Evolutionary conservation across 1,140 invertebrate genomes (phyloP).

Genomic region (Radopholus similis): DNA sequence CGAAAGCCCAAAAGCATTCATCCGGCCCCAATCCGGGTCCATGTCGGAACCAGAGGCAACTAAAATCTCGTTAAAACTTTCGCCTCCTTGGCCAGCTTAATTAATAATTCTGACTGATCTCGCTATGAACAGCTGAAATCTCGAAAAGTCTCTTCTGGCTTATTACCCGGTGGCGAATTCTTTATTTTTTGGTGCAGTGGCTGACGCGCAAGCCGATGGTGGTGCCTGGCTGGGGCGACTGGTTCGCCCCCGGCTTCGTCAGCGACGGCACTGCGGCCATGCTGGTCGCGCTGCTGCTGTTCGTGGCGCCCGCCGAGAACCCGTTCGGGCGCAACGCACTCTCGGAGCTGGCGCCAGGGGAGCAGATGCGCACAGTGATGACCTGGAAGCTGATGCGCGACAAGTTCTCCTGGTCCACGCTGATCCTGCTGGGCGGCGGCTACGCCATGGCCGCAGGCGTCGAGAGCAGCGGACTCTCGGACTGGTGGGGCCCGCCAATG

Average conservation of each 20-base stretch:
- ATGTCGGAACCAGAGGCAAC: too few species aligned
- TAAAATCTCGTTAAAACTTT: too few species aligned
- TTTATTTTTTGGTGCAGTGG: conserved; percentile 64
- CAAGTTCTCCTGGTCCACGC: conserved; percentile 50
- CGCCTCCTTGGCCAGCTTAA: too few species aligned
- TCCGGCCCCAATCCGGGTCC: too few species aligned
- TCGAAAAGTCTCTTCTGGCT: too few species aligned
- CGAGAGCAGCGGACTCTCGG: conserved; percentile 35
- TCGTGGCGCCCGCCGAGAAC: conserved; percentile 48
- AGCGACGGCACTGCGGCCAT: conserved; percentile 49
- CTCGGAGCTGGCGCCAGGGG: neutral
- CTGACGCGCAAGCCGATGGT: conserved; percentile 81
- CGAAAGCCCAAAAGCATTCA: too few species aligned
- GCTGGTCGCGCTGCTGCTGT: conserved; percentile 37
- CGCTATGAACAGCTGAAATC: too few species aligned
- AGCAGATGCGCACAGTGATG: conserved; percentile 41
- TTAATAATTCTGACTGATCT: too few species aligned
- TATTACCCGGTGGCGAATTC: too few species aligned
- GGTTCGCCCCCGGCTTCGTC: conserved; percentile 55
- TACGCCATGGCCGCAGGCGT: conserved; percentile 50
- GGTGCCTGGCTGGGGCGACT: conserved; percentile 70
- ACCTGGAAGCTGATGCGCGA: conserved; percentile 45
- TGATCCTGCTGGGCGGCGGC: conserved; percentile 47
- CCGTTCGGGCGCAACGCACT: conserved; percentile 26
- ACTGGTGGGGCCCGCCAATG: neutral